A percentile compares a stretch with the other conserved stretches of the same genome.
Conservation (phyloP, 1,140 invertebrate genomes). For the Palaemon carinicauda region DNA sequence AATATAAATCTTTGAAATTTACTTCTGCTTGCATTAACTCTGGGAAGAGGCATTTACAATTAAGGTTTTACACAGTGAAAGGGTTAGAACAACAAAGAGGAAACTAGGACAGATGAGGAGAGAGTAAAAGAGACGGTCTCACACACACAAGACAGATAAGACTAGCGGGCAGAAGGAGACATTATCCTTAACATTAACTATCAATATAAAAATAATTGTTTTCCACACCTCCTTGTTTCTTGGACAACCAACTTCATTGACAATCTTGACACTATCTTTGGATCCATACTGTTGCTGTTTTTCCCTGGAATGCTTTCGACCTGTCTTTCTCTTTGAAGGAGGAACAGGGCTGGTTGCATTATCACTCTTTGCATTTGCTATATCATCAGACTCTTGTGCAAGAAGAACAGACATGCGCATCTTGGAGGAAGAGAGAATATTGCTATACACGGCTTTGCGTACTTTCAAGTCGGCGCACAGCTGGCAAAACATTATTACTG, state of each 20-base stretch:
- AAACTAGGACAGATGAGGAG: too few species aligned
- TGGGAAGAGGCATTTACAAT: too few species aligned
- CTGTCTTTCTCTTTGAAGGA: conserved; percentile 16
- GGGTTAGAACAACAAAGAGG: too few species aligned
- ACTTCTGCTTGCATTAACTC: too few species aligned
- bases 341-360: not conserved
- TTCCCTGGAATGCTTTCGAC: conserved; percentile 28
- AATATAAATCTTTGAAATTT: too few species aligned
- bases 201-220: not conserved
- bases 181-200: not conserved
- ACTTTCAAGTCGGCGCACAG: too few species aligned
- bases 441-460: not conserved
- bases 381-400: conserved; percentile 36
- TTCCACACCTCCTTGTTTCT: conserved; percentile 12
- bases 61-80: too few species aligned
- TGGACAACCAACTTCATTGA: conserved; percentile 18
- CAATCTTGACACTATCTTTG: conserved; percentile 41
- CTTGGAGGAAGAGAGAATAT: not conserved
- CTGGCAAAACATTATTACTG: too few species aligned
- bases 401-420: conserved; percentile 52
- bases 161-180: not conserved
- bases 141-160: too few species aligned
- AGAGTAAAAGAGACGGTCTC: too few species aligned
- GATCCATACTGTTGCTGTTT: conserved; percentile 38
- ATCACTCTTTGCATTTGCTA: not conserved